These are phyloP conservation scores for Gallirallus australis DNA, from an alignment of 2,797 vertebrate species.

Conservation along the genomic window DNA sequence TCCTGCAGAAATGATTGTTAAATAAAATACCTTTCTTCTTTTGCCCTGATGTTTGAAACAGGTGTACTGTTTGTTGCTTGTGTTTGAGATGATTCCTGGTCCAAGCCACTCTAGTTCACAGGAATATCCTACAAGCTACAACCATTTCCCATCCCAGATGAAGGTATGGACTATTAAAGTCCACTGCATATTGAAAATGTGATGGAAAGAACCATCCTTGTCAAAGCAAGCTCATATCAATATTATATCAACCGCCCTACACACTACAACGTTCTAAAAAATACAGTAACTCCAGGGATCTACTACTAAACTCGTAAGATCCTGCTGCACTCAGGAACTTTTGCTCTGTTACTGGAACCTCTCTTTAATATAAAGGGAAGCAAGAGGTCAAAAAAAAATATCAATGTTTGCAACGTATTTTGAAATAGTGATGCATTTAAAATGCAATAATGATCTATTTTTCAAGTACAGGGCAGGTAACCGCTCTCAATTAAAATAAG, in stretches of 20 bases:
- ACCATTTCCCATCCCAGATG: neutral
- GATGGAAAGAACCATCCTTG: neutral
- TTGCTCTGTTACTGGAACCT: neutral
- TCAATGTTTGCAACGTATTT: neutral
- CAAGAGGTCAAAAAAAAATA: neutral
- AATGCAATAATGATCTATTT: neutral
- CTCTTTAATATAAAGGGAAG: neutral
- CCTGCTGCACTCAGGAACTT: neutral
- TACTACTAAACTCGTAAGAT: neutral
- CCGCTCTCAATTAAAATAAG: neutral
- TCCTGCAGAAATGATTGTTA: neutral
- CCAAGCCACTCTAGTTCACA: neutral
- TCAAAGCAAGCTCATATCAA: neutral
- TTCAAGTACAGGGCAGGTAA: neutral
- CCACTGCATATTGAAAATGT: neutral
- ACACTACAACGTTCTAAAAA: accelerated
- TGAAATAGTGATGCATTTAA: neutral
- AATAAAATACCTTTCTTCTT: neutral
- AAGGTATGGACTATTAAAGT: neutral
- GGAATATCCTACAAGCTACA: neutral
- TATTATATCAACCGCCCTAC: neutral
- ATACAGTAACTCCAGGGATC: neutral
- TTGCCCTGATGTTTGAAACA: neutral
- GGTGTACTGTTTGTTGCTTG: neutral
- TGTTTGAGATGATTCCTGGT: neutral